Percentiles rank a stretch among this genome's conserved stretches.
Conservation (phyloP, 2,888 invertebrate species). For the Oligia strigilis region DNA sequence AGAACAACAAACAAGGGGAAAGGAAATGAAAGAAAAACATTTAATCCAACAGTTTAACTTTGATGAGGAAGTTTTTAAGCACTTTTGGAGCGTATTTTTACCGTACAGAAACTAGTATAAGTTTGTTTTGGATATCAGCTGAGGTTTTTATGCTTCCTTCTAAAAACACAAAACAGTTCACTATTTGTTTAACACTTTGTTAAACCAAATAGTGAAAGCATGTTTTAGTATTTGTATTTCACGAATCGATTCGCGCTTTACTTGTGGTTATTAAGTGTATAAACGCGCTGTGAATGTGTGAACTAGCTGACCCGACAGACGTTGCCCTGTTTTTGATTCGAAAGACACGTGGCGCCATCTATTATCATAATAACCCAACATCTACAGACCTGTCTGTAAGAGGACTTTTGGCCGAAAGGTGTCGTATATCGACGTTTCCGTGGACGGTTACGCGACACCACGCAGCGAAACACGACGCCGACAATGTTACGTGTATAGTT, state of each 20-base stretch:
- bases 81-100: not conserved
- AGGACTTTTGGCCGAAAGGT: too few species aligned
- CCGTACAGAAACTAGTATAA: not conserved
- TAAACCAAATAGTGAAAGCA: not conserved
- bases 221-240: not conserved
- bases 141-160: not conserved
- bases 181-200: not conserved
- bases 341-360: too few species aligned
- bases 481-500: too few species aligned
- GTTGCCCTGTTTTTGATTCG: too few species aligned
- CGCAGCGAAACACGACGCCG: too few species aligned
- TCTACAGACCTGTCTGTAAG: too few species aligned
- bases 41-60: slow-evolving; percentile 26
- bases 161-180: too few species aligned
- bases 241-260: not conserved
- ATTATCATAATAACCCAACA: too few species aligned
- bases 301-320: too few species aligned
- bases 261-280: not conserved
- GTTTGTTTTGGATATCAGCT: slow-evolving; percentile 1
- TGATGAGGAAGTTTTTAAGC: slow-evolving; percentile 13
- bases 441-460: too few species aligned
- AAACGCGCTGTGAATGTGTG: not conserved
- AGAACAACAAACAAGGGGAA: slow-evolving; percentile 30
- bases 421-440: too few species aligned
- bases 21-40: slow-evolving; percentile 43